Conservation (phyloP, 2,888 invertebrate genomes). For the Deilephila porcellus region DNA sequence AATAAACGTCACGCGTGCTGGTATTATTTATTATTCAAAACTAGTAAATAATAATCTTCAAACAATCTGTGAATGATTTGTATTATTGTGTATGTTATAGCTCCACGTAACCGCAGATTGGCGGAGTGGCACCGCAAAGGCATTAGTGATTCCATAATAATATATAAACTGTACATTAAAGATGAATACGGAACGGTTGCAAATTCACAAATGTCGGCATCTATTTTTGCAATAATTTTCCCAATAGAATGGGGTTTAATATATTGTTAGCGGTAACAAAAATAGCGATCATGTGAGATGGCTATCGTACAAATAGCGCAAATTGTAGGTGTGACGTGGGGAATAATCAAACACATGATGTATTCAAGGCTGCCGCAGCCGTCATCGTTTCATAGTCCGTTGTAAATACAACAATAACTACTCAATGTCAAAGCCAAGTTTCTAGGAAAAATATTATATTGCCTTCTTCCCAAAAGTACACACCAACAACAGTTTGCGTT, state of each 20-base stretch:
- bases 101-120: not conserved
- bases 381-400: conserved; percentile 68
- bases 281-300: conserved; percentile 43
- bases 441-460: conserved; percentile 35
- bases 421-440: conserved; percentile 67
- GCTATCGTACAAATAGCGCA: conserved; percentile 58
- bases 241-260: conserved; percentile 11
- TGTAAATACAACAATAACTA: conserved; percentile 74
- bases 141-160: not conserved
- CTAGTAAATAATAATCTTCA: not conserved
- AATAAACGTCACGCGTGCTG: not conserved
- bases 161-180: not conserved
- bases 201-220: conserved; percentile 4
- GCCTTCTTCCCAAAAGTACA: not conserved
- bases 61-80: not conserved
- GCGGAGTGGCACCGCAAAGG: not conserved
- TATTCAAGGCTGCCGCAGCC: conserved; percentile 72
- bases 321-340: conserved; percentile 70
- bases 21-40: not conserved
- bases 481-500: not conserved
- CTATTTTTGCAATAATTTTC: conserved; percentile 21
- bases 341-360: conserved; percentile 76
- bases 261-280: conserved; percentile 33
- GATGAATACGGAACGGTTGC: not conserved
- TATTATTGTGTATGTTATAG: not conserved